Evolutionary conservation across 1,140 invertebrate species (phyloP).

Genomic region (Euborellia annulipes): DNA sequence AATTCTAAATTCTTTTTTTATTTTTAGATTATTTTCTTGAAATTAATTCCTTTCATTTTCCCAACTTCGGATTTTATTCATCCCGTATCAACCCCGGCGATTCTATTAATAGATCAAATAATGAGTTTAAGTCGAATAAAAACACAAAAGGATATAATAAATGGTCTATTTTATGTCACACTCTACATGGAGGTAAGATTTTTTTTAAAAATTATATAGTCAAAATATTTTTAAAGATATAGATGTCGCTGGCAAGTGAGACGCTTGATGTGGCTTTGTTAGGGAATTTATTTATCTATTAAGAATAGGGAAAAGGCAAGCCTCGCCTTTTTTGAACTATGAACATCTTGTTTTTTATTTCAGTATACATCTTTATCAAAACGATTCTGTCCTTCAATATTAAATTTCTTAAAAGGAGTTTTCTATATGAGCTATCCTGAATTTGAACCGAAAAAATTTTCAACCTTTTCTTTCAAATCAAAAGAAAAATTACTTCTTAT

Average conservation of each 20-base stretch:
- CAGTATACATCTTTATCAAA: slow-evolving; percentile 66
- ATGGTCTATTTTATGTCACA: slow-evolving; percentile 59
- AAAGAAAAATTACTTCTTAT: slow-evolving; percentile 23
- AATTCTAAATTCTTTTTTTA: slow-evolving; percentile 14
- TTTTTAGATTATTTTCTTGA: slow-evolving; percentile 58
- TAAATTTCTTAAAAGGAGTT: slow-evolving; percentile 60
- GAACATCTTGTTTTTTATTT: slow-evolving; percentile 24
- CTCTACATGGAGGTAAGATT: slow-evolving; percentile 51
- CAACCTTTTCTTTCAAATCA: too few relatives aligned
- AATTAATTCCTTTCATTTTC: slow-evolving; percentile 58
- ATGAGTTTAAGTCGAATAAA: slow-evolving; percentile 43
- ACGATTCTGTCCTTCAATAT: slow-evolving; percentile 54
- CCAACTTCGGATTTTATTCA: slow-evolving; percentile 80
- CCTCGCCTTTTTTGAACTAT: too few relatives aligned
- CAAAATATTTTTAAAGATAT: not conserved
- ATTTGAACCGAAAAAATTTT: not conserved
- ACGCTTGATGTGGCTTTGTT: too few relatives aligned
- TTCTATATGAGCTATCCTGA: slow-evolving; percentile 45
- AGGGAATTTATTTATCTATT: too few relatives aligned
- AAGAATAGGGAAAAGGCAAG: too few relatives aligned
- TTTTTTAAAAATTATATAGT: slow-evolving; percentile 11
- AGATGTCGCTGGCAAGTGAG: too few relatives aligned
- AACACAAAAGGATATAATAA: slow-evolving; percentile 46
- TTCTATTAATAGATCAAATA: slow-evolving; percentile 70
- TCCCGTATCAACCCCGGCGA: slow-evolving; percentile 64